A percentile compares a stretch with the other conserved stretches of the same genome.
Conservation (phyloP, 2,113 vertebrate species). For the Hypocryptadius cinnamomeus region DNA sequence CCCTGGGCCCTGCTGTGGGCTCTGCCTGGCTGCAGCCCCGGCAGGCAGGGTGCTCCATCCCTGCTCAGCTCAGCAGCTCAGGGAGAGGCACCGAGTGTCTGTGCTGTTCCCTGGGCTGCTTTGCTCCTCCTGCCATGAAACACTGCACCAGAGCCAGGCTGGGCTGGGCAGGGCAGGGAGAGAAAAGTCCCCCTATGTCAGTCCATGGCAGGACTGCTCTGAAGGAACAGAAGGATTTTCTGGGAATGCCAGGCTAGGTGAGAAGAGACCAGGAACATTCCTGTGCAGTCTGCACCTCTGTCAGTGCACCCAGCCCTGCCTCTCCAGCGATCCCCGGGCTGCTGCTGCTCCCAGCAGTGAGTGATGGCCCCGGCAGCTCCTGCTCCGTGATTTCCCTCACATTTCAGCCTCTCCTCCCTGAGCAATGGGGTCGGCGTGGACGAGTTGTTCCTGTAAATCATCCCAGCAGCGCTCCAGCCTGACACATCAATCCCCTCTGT, state of each 20-base stretch:
- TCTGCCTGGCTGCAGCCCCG: not conserved
- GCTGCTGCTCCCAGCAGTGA: not conserved
- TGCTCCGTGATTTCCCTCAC: conserved; percentile 33
- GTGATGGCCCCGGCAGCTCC: not conserved
- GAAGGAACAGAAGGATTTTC: not conserved
- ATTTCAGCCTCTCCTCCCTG: conserved; percentile 20
- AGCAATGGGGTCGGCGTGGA: conserved; percentile 19
- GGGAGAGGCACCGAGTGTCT: not conserved
- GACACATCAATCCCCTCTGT: conserved; percentile 40
- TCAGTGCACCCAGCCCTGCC: not conserved
- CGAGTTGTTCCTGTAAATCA: conserved; percentile 33
- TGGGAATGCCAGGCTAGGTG: not conserved
- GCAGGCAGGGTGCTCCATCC: not conserved
- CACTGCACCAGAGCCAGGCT: not conserved
- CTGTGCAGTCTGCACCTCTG: not conserved
- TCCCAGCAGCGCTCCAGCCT: not conserved
- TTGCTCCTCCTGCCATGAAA: not conserved
- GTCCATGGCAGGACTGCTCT: not conserved
- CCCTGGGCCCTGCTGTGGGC: not conserved
- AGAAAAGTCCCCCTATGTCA: not conserved
- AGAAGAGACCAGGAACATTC: not conserved
- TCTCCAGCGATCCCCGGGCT: not conserved
- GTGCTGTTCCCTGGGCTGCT: not conserved
- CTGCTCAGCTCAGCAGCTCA: not conserved
- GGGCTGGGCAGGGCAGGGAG: not conserved